Conservation (phyloP, 1,140 invertebrate genomes). For the Drosophila parvula region DNA sequence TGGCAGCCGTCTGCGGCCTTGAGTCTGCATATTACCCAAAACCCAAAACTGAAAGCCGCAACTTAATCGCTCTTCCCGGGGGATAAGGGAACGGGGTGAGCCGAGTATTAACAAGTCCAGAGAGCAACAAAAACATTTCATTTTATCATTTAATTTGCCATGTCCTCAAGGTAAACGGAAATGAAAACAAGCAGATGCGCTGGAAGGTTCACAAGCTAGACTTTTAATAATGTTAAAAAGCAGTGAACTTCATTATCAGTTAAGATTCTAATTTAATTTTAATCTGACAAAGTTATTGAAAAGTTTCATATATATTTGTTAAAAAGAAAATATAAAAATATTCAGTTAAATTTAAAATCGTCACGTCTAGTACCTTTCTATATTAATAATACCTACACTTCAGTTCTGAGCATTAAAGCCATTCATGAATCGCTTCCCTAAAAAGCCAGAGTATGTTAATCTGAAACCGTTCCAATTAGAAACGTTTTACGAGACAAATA, state of each 20-base stretch:
- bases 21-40: conserved; percentile 43
- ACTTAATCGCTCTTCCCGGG: conserved; percentile 67
- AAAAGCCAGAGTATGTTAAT: conserved; percentile 19
- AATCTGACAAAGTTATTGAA: neutral
- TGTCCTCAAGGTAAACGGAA: conserved; percentile 30
- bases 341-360: neutral
- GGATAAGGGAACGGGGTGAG: neutral
- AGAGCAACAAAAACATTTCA: conserved; percentile 35
- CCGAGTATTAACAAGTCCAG: conserved; percentile 51
- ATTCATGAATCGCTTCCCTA: conserved; percentile 16
- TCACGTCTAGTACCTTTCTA: neutral
- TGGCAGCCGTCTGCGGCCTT: conserved; percentile 83
- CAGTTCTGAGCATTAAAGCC: neutral
- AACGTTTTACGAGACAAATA: conserved; percentile 34
- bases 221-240: conserved; percentile 25
- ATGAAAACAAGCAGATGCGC: conserved; percentile 27
- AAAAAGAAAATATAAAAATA: neutral
- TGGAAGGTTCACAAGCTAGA: neutral
- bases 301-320: too few species aligned
- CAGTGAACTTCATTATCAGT: neutral
- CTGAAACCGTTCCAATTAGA: conserved; percentile 45
- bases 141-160: conserved; percentile 63
- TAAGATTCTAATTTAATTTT: neutral
- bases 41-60: conserved; percentile 73
- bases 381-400: neutral